These are phyloP conservation scores for Notodonta ziczac DNA, from an alignment of 2,888 invertebrate species.

Conservation along the genomic window DNA sequence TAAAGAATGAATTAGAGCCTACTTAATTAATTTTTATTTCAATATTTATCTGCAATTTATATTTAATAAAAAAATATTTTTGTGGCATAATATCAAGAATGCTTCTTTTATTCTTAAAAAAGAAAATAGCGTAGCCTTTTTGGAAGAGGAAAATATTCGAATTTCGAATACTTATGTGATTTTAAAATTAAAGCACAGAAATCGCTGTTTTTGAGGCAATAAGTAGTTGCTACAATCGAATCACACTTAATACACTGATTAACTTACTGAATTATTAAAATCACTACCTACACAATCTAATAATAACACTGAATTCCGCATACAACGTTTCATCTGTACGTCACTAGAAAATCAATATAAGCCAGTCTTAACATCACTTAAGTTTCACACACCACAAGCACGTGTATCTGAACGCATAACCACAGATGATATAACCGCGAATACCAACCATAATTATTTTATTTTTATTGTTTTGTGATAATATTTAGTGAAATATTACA, in stretches of 20 bases:
- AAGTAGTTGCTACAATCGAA: too few species aligned
- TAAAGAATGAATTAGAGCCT: too few species aligned
- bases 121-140: too few species aligned
- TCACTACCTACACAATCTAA: slow-evolving; percentile 58
- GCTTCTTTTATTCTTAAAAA: too few species aligned
- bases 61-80: too few species aligned
- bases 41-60: too few species aligned
- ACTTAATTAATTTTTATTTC: too few species aligned
- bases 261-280: slow-evolving; percentile 41
- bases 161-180: background rate
- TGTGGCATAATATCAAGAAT: too few species aligned
- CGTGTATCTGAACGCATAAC: slow-evolving; percentile 24
- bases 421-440: slow-evolving; percentile 31
- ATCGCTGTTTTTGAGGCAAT: background rate
- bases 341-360: slow-evolving; percentile 78
- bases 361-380: slow-evolving; percentile 32
- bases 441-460: slow-evolving; percentile 33
- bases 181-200: background rate
- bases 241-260: background rate
- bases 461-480: slow-evolving; percentile 33
- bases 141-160: too few species aligned
- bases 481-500: slow-evolving; percentile 66
- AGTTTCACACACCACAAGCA: slow-evolving; percentile 27
- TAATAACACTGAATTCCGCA: slow-evolving; percentile 74
- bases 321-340: slow-evolving; percentile 61